A percentile compares a stretch with the other conserved stretches of the same genome.
Conservation (phyloP, 2,888 invertebrate species). For the Ferdinandea cuprea region DNA sequence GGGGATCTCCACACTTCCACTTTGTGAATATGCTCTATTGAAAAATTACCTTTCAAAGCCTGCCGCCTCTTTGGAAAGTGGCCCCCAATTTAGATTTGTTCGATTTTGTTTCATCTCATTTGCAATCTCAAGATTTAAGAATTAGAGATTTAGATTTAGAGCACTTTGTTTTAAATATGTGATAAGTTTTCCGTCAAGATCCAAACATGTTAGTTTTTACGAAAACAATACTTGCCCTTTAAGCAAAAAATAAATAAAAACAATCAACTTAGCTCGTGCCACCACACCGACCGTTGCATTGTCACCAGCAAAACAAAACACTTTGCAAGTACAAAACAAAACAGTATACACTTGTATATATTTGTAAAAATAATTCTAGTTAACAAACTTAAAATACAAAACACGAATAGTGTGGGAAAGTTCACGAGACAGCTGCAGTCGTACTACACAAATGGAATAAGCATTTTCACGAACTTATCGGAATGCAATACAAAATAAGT, state of each 20-base stretch:
- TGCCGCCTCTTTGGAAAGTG: too few relatives aligned
- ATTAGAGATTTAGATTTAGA: too few relatives aligned
- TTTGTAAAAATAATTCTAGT: background rate
- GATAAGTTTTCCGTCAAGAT: too few relatives aligned
- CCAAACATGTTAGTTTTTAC: too few relatives aligned
- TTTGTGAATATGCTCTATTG: too few relatives aligned
- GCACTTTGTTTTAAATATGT: too few relatives aligned
- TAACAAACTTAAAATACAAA: conserved; percentile 9
- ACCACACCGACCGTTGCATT: background rate
- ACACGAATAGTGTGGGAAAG: conserved; percentile 18
- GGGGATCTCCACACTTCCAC: too few relatives aligned
- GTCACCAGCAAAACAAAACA: conserved; percentile 8
- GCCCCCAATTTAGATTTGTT: too few relatives aligned
- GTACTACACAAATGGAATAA: background rate
- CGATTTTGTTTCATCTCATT: too few relatives aligned
- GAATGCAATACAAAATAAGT: conserved; percentile 14
- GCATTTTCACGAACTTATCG: conserved; percentile 3
- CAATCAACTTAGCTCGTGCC: conserved; percentile 21
- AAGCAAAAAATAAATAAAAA: background rate
- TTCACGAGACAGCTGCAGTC: background rate
- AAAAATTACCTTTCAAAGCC: too few relatives aligned
- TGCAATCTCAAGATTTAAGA: too few relatives aligned
- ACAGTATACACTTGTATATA: background rate
- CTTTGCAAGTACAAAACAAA: conserved; percentile 9
- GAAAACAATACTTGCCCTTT: too few relatives aligned